phyloP scores from a whole-genome alignment of 2,888 invertebrate species.

The Epinotia demarniana region DNA sequence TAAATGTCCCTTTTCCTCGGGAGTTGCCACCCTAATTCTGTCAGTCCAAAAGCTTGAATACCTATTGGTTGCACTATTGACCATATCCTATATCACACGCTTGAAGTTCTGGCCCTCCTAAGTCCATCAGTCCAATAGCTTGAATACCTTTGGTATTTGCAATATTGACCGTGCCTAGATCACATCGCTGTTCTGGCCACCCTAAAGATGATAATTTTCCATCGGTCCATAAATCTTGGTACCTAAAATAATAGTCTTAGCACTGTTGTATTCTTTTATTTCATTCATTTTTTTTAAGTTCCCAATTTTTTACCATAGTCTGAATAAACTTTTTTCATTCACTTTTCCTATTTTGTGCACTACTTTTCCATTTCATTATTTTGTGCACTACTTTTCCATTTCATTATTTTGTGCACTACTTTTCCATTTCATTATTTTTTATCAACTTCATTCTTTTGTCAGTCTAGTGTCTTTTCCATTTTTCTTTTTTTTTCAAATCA shows the following conservation, averaged over 20 bases:
- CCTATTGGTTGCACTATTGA: slow-evolving; percentile 1
- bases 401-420: slow-evolving; percentile 46
- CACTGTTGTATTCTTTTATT: slow-evolving; percentile 8
- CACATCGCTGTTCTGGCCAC: background rate
- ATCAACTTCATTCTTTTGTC: slow-evolving; percentile 42
- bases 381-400: slow-evolving; percentile 47
- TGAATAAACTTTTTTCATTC: slow-evolving; percentile 38
- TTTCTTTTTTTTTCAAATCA: slow-evolving; percentile 38
- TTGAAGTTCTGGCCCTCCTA: slow-evolving; percentile 6
- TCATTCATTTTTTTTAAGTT: slow-evolving; percentile 12
- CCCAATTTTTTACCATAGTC: background rate
- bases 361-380: slow-evolving; percentile 46
- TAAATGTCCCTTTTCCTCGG: background rate
- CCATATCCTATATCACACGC: background rate
- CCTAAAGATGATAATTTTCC: slow-evolving; percentile 13
- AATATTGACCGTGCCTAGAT: background rate
- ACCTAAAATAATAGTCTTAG: background rate
- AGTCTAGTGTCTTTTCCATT: slow-evolving; percentile 32
- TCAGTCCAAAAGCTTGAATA: slow-evolving; percentile 1
- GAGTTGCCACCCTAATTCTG: background rate
- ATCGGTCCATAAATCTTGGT: background rate
- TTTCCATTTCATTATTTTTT: slow-evolving; percentile 47
- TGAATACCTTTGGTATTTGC: background rate
- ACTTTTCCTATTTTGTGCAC: slow-evolving; percentile 47
- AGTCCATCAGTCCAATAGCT: background rate